These are phyloP conservation scores for Amazona vittata DNA, from an alignment of 2,113 vertebrate species.

Conservation along the genomic window DNA sequence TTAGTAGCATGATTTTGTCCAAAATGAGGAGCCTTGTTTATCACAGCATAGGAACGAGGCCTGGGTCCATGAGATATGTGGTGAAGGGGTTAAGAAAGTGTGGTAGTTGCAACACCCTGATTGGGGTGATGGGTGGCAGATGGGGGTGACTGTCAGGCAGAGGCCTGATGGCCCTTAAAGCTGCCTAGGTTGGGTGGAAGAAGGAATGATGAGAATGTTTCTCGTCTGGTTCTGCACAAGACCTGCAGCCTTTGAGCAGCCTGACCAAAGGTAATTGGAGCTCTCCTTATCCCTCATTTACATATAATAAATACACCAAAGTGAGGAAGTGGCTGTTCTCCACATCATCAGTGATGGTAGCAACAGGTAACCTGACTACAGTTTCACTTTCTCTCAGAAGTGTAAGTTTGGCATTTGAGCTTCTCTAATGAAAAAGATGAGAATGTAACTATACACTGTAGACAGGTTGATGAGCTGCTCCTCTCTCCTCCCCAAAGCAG, in stretches of 20 bases:
- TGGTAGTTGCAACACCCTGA: background rate
- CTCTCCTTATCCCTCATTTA: accelerated
- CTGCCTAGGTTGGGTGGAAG: background rate
- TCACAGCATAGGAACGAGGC: background rate
- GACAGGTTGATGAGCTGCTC: background rate
- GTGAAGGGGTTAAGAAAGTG: background rate
- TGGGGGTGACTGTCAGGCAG: background rate
- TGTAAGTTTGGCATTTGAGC: background rate
- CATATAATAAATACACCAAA: background rate
- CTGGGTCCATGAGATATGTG: background rate
- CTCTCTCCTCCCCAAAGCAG: background rate
- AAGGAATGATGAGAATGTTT: accelerated
- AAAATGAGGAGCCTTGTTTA: background rate
- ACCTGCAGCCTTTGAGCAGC: accelerated
- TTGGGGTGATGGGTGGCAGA: background rate
- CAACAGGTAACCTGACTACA: background rate
- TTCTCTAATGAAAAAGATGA: accelerated
- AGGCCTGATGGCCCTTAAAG: background rate
- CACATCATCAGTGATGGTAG: background rate
- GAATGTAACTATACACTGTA: background rate
- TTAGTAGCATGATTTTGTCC: background rate
- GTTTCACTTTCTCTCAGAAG: background rate
- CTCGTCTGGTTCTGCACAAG: background rate
- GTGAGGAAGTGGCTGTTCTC: background rate
- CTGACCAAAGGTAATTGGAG: background rate